Conservation (phyloP, 2,797 vertebrate genomes). For the Halcyon leucocephala region DNA sequence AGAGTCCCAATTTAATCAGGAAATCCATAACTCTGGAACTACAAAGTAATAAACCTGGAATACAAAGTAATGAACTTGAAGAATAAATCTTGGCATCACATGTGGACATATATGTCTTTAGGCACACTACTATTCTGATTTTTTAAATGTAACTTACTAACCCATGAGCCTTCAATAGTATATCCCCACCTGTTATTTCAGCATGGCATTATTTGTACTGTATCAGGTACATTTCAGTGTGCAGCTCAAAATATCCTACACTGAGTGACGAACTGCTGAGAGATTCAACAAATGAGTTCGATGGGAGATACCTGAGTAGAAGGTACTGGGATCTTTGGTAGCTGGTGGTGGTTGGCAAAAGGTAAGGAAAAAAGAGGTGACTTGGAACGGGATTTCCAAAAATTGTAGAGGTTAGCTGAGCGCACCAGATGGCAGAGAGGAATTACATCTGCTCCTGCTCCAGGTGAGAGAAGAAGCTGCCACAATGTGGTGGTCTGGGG, state of each 20-base stretch:
- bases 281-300: neutral
- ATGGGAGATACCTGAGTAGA: neutral
- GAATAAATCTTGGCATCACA: neutral
- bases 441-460: neutral
- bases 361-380: neutral
- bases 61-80: neutral
- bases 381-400: neutral
- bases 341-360: neutral
- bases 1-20: neutral
- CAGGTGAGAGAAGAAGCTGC: neutral
- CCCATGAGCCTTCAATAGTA: neutral
- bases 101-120: neutral
- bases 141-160: neutral
- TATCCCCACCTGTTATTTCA: neutral
- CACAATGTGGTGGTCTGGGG: neutral
- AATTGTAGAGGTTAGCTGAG: neutral
- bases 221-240: neutral
- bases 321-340: neutral
- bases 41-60: neutral
- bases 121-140: neutral
- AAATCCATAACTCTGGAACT: neutral
- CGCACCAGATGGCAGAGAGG: neutral
- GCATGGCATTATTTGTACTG: neutral
- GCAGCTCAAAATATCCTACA: neutral
- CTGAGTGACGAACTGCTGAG: neutral